phyloP scores from a whole-genome alignment of 2,113 vertebrate species.

The Agelaius phoeniceus region DNA sequence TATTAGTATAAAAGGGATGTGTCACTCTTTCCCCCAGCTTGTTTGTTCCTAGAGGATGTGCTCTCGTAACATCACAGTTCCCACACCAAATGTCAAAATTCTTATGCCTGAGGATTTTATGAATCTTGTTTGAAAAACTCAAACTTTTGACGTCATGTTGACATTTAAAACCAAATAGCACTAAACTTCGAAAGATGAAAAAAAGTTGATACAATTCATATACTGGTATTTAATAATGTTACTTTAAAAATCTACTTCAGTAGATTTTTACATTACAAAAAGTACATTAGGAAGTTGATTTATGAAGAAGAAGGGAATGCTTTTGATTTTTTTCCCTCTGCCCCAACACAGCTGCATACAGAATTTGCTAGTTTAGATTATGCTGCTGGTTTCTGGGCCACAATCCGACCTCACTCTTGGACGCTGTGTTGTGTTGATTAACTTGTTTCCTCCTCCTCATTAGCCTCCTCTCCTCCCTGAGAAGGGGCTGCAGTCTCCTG shows the following conservation, averaged over 20 bases:
- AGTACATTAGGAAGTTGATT: not conserved
- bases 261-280: too few species aligned
- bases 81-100: slow-evolving; percentile 67
- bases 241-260: not conserved
- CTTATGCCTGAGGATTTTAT: slow-evolving; percentile 28
- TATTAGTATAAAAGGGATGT: slow-evolving; percentile 50
- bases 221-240: not conserved
- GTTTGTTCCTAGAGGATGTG: slow-evolving; percentile 66
- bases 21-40: slow-evolving; percentile 47
- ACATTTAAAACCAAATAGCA: not conserved
- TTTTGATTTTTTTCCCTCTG: not conserved
- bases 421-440: not conserved
- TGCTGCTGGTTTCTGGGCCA: not conserved
- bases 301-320: not conserved
- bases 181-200: not conserved
- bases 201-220: not conserved
- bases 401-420: not conserved
- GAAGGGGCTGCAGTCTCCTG: not conserved
- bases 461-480: not conserved
- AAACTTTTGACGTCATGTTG: slow-evolving; percentile 25
- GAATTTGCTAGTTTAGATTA: not conserved
- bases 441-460: not conserved
- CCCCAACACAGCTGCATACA: not conserved
- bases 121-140: slow-evolving; percentile 13
- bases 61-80: slow-evolving; percentile 58